A percentile compares a stretch with the other conserved stretches of the same genome.
Evolutionary conservation across 2,888 invertebrate species (phyloP).

Genomic region (Synergus japonicus): DNA sequence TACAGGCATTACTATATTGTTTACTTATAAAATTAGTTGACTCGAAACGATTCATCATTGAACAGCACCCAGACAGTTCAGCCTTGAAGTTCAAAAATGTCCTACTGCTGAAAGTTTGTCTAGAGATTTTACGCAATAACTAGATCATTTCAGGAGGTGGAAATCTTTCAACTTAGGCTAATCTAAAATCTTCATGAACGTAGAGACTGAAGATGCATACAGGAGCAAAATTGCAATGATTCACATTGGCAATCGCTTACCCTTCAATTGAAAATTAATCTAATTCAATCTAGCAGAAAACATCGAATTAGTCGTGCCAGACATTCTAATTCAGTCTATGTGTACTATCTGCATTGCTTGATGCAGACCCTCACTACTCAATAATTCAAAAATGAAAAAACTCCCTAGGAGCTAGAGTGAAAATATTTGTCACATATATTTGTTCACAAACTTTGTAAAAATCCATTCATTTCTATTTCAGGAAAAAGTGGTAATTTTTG

Average conservation of each 20-base stretch:
- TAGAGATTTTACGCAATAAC: not conserved
- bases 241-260: slow-evolving; percentile 18
- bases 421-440: not conserved
- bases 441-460: too few species aligned
- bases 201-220: not conserved
- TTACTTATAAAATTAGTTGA: slow-evolving; percentile 30
- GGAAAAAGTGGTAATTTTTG: too few species aligned
- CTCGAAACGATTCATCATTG: slow-evolving; percentile 26
- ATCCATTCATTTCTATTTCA: too few species aligned
- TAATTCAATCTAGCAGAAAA: slow-evolving; percentile 14
- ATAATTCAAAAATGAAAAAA: not conserved
- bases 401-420: not conserved
- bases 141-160: not conserved
- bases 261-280: slow-evolving; percentile 10
- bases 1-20: not conserved
- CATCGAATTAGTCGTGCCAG: slow-evolving; percentile 38
- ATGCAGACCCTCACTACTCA: not conserved
- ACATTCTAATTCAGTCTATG: slow-evolving; percentile 55
- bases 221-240: not conserved
- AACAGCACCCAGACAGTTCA: not conserved
- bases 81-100: not conserved
- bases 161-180: slow-evolving; percentile 14
- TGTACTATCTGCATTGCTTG: slow-evolving; percentile 58
- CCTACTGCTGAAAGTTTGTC: not conserved
- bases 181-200: not conserved